Evolutionary conservation across 1,140 invertebrate species (phyloP), one percentile per base, ranked within the genome.

Genomic region (Streblospio benedicti): DNA sequence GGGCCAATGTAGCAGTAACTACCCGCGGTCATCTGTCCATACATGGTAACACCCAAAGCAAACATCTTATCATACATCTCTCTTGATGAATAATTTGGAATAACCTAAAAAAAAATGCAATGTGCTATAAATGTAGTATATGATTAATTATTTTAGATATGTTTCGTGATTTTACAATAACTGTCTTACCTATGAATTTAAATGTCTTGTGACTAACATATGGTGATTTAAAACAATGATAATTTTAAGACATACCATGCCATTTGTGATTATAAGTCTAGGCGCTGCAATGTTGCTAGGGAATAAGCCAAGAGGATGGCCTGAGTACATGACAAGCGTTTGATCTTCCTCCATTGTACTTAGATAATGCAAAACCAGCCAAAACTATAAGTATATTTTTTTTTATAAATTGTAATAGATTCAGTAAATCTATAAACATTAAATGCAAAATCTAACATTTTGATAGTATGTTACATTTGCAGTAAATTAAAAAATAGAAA

Each of bases 1-100:
- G 85, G 85, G 25, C 85, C 86, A 63, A 87, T 87, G 69, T 87
- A 87, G 65, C 85, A 86, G 69, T 80, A 87, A 67, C 83, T 84
- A 14, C 85, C 85, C 18, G 85, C 85, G 5, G 81, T 82, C 81
- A 82, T 82, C 64, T 82, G 81, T n/a, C 81, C 81, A 67, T 82
- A 83, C 82, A 84, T 82, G 1, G 84, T 82, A 4, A 84, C 83
- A 44, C 84, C 84, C 6, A 86, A 67, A 14, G 84, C 85, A 73
- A 87, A 87, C 71, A 84, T 76, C 49, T 80, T 81, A 54, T 81
- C 79, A 63, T 82, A 82, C 58, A 76, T 66, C 12, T 78, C 71
- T 49, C 78, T 70, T 1, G 77, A 78, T 6, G 84, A 86, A 69
- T 86, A 86, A 69, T 86, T 85, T 5, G 85, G 85, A 53, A 87